A percentile compares a stretch with the other conserved stretches of the same genome.
phyloP scores from a whole-genome alignment of 2,888 invertebrate genomes.

The Cryptocheilus praepositus region DNA sequence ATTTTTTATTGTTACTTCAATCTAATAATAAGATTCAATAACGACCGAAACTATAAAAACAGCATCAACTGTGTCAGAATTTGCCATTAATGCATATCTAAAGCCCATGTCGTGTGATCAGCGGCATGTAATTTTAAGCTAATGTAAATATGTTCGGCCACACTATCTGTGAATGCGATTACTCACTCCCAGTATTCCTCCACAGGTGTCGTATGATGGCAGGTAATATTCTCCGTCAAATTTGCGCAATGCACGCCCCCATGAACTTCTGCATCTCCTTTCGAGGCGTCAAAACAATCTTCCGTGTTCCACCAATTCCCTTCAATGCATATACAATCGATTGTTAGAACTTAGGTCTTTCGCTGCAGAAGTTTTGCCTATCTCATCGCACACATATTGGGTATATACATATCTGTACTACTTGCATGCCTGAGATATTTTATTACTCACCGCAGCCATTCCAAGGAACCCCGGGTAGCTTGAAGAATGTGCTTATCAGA shows the following conservation, averaged over 20 bases:
- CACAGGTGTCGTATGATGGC: conserved; percentile 75
- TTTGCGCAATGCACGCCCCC: conserved; percentile 23
- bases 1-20: too few species aligned
- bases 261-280: neutral
- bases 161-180: neutral
- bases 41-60: too few species aligned
- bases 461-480: conserved; percentile 81
- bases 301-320: conserved; percentile 83
- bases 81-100: too few species aligned
- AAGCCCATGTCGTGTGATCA: too few species aligned
- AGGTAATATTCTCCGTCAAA: conserved; percentile 37
- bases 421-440: too few species aligned
- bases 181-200: conserved; percentile 80
- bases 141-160: too few species aligned
- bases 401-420: too few species aligned
- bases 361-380: neutral
- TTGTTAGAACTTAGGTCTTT: neutral
- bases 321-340: conserved; percentile 55
- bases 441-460: conserved; percentile 77
- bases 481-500: conserved; percentile 79
- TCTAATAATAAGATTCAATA: too few species aligned
- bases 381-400: too few species aligned
- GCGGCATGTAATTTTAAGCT: too few species aligned
- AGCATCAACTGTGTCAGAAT: too few species aligned
- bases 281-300: conserved; percentile 71